Base-by-base conservation (phyloP, 2,113 vertebrate species). In the Symphodus melops region DNA sequence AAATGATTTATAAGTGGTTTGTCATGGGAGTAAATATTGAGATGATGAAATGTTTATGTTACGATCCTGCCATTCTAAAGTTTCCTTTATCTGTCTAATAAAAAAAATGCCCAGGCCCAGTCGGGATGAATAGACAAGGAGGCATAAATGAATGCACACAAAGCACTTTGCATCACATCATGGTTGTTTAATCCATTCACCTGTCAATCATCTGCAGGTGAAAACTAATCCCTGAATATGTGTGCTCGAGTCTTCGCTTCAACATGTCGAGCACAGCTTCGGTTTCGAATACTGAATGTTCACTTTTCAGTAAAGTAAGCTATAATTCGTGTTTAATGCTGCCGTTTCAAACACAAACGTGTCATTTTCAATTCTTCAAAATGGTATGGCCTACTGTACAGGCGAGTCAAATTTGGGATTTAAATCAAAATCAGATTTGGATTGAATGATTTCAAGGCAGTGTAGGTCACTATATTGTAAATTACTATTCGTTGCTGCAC, bases 81-180 rank as follows among this genome's bases (percentile, higher is more conserved):
- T 72, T 75, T 62, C 75, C 69, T 77, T 80, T 63, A 74, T 60
- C 72, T 54, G 36, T 77, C 83, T 79, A 55, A 81, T 72, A 83
- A 81, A 67, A 72, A 83, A 81, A n/a, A n/a, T 63, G 75, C 83
- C 71, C 61, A 64, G 39, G 79, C 72, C 65, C 72, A 69, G 72
- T 63, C 76, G 33, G 71, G 58, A 63, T 69, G 57, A 48, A 56
- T 10, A 37, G 66, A 55, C 57, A 13, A 36, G 69, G 56, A 70
- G 68, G 77, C 53, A 85, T 81, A 82, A 86, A 86, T 83, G 55
- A 88, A 89, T 86, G 87, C 66, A 72, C 79, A 83, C 83, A 75
- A 82, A 86, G 77, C 87, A 83, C 83, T 86, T 81, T 89, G 71
- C 85, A 83, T 88, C 82, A 83, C 85, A 86, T 85, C 75, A 80